Evolutionary conservation across 2,113 vertebrate species (phyloP).

Genomic region (Rostratula benghalensis): DNA sequence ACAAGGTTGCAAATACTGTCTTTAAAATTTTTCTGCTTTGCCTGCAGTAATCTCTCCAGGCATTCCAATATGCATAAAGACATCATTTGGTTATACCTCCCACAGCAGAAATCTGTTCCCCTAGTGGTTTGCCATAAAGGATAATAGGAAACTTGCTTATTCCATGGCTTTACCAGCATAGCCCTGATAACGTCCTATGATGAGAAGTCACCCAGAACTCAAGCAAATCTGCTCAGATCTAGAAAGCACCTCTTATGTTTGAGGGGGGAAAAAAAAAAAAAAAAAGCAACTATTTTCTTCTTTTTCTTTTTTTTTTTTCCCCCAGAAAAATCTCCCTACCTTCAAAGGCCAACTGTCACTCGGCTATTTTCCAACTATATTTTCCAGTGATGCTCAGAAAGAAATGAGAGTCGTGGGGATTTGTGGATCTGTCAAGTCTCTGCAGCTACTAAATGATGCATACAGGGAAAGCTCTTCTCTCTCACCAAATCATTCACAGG

Average conservation of each 20-base stretch:
- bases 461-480: not conserved
- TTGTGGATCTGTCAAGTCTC: not conserved
- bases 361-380: not conserved
- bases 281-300: rapidly evolving
- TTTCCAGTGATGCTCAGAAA: not conserved
- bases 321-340: not conserved
- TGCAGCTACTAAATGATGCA: not conserved
- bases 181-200: not conserved
- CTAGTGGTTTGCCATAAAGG: not conserved
- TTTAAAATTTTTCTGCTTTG: not conserved
- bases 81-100: not conserved
- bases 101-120: not conserved
- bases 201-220: not conserved
- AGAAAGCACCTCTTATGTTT: not conserved
- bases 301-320: rapidly evolving
- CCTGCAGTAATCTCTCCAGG: not conserved
- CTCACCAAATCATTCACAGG: not conserved
- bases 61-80: not conserved
- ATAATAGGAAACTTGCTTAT: not conserved
- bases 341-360: not conserved
- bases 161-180: not conserved
- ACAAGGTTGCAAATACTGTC: not conserved
- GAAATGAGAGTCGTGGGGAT: not conserved
- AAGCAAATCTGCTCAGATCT: not conserved
- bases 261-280: rapidly evolving